A percentile compares a stretch with the other conserved stretches of the same genome.
These are phyloP conservation scores for Plestiodon gilberti DNA, from an alignment of 2,113 vertebrate species.

Conservation along the genomic window DNA sequence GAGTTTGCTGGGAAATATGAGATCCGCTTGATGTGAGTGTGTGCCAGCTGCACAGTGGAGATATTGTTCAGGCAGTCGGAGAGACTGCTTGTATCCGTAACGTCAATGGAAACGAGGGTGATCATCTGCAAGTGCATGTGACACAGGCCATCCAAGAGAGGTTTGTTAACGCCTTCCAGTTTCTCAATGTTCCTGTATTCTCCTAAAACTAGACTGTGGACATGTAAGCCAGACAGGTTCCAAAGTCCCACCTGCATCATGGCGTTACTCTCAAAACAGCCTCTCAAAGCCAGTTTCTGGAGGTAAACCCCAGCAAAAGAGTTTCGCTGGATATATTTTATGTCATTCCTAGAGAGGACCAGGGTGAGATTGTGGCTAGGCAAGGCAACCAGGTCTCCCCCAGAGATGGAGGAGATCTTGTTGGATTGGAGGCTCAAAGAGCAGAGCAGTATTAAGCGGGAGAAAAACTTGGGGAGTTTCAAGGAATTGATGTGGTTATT, in stretches of 20 bases:
- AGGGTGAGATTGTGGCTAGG: conserved; percentile 70
- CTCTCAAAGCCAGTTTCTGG: conserved; percentile 68
- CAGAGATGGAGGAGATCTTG: conserved; percentile 67
- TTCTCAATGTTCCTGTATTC: conserved; percentile 41
- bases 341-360: conserved; percentile 77
- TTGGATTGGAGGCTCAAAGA: conserved; percentile 72
- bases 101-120: conserved; percentile 44
- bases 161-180: neutral
- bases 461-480: conserved; percentile 74
- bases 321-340: conserved; percentile 72
- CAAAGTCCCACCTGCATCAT: conserved; percentile 66
- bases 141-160: conserved; percentile 72
- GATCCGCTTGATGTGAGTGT: accelerated
- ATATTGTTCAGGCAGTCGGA: conserved; percentile 71
- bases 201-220: conserved; percentile 71
- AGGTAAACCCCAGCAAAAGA: conserved; percentile 72
- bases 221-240: conserved; percentile 72
- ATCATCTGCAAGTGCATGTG: conserved; percentile 71
- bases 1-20: conserved; percentile 18
- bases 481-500: conserved; percentile 74
- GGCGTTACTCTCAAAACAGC: conserved; percentile 64
- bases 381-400: conserved; percentile 68
- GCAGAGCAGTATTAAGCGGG: conserved; percentile 60
- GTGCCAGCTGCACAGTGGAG: conserved; percentile 70
- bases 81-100: neutral